Conservation (phyloP, 2,797 vertebrate genomes). For the Heteromormyrus szaboi region DNA sequence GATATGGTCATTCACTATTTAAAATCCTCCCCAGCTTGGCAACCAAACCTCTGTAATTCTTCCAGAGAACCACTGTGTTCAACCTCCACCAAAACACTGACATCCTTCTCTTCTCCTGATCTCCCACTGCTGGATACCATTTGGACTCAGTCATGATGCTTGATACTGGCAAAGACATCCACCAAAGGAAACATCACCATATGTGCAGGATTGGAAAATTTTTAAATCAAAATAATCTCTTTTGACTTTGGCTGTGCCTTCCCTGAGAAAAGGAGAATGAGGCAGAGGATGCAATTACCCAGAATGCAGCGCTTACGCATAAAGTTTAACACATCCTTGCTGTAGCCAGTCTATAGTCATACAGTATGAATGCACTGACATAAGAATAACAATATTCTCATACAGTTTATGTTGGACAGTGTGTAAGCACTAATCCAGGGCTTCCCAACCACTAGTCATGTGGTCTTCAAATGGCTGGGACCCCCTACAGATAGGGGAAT, state of each 20-base stretch:
- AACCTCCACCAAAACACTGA: neutral
- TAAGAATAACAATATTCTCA: neutral
- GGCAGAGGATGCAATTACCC: neutral
- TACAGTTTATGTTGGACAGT: neutral
- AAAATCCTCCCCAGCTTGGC: neutral
- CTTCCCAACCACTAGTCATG: neutral
- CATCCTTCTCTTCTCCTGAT: neutral
- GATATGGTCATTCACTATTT: neutral
- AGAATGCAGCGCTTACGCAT: neutral
- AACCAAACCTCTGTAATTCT: neutral
- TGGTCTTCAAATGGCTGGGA: neutral
- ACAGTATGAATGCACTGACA: neutral
- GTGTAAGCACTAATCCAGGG: neutral
- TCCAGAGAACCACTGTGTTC: neutral
- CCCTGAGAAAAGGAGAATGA: neutral
- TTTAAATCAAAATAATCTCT: neutral
- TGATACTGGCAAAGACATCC: neutral
- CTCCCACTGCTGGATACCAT: neutral
- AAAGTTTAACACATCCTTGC: neutral
- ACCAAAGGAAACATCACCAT: neutral
- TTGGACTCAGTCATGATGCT: neutral
- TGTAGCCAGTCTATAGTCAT: neutral
- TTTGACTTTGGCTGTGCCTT: neutral
- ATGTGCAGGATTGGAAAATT: neutral
- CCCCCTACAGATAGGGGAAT: slow-evolving; percentile 15